These are phyloP conservation scores for Crocodylus rhombifer DNA, from an alignment of 2,797 vertebrate species.

Conservation along the genomic window DNA sequence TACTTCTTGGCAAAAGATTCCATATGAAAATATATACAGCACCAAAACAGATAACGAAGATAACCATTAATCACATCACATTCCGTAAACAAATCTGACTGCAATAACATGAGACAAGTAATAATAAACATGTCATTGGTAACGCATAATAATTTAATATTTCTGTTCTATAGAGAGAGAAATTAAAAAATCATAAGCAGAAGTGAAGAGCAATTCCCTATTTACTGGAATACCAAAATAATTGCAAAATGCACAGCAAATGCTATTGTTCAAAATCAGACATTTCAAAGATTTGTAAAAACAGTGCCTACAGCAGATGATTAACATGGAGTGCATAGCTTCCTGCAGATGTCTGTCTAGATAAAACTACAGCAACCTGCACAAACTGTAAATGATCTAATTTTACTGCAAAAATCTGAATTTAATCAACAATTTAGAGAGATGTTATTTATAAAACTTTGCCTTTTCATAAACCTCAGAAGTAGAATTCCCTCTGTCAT, in stretches of 20 bases:
- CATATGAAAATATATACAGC: neutral
- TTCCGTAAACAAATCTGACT: neutral
- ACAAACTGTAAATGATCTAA: neutral
- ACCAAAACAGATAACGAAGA: neutral
- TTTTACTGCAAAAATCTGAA: neutral
- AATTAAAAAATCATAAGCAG: neutral
- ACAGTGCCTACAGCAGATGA: conserved; percentile 18
- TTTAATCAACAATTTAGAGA: neutral
- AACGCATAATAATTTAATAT: neutral
- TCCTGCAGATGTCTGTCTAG: conserved; percentile 14
- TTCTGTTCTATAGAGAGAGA: neutral
- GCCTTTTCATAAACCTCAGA: neutral
- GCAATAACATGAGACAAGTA: neutral
- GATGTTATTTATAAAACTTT: neutral
- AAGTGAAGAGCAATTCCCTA: neutral
- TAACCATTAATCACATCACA: neutral
- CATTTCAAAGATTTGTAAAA: neutral
- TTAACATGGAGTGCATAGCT: neutral
- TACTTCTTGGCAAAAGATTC: neutral
- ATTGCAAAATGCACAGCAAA: neutral
- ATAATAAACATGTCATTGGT: neutral
- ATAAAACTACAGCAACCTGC: neutral
- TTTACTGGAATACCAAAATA: neutral
- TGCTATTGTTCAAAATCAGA: neutral
- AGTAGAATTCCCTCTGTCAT: neutral